Percentiles rank a stretch among this genome's conserved stretches.
These are phyloP conservation scores for Fistularia commersonii DNA, from an alignment of 2,797 vertebrate species.

Conservation along the genomic window DNA sequence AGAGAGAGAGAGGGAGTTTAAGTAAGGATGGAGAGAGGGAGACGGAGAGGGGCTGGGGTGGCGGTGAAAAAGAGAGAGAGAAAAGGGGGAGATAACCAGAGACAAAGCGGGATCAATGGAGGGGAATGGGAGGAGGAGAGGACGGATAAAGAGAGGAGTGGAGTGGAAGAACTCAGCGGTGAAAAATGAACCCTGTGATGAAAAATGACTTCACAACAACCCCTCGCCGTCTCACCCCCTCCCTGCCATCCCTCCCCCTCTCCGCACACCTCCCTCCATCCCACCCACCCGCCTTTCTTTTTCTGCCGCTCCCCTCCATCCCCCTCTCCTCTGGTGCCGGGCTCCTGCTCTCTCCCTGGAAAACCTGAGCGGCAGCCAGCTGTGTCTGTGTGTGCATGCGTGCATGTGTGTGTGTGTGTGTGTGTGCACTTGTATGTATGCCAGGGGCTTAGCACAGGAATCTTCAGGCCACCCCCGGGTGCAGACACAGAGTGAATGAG, in stretches of 20 bases:
- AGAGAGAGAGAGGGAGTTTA: conserved; percentile 57
- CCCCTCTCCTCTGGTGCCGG: conserved; percentile 67
- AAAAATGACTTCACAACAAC: conserved; percentile 85
- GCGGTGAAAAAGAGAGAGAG: conserved; percentile 50
- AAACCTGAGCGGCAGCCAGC: conserved; percentile 92
- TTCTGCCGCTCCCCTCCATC: conserved; percentile 41
- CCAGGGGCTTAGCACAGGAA: conserved; percentile 99
- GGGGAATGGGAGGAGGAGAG: conserved; percentile 59
- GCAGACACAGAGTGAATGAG: conserved; percentile 65
- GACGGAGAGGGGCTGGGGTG: conserved; percentile 3
- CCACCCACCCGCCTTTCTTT: conserved; percentile 22
- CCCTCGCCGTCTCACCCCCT: conserved; percentile 65
- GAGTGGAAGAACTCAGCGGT: conserved; percentile 76
- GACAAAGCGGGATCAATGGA: conserved; percentile 70
- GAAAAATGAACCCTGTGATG: conserved; percentile 89
- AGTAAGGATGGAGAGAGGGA: conserved; percentile 23
- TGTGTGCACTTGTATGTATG: conserved; percentile 89
- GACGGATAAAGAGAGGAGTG: conserved; percentile 68
- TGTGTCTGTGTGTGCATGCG: conserved; percentile 86
- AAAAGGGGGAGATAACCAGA: conserved; percentile 65
- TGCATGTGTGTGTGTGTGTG: conserved; percentile 80
- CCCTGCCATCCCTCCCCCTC: conserved; percentile 31
- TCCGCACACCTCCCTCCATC: conserved; percentile 47
- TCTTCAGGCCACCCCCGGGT: conserved; percentile 91
- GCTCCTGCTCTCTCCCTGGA: conserved; percentile 85